Base-by-base conservation (phyloP, 2,888 invertebrate species). In the Embidobia sp. region DNA sequence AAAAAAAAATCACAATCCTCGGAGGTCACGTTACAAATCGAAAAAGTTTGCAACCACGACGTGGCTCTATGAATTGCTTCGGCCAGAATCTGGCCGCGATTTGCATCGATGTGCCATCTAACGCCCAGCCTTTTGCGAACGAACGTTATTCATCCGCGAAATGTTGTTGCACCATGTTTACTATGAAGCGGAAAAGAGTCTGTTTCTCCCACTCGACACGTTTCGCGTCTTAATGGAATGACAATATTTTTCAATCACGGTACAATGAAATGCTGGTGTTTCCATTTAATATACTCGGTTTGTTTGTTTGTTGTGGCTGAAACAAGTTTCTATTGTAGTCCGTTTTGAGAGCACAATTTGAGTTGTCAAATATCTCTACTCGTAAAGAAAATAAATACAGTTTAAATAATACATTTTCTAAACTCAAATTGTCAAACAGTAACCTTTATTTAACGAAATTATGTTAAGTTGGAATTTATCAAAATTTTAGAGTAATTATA, bases 61-160 rank as follows among this genome's bases (percentile, higher is more conserved):
- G 46, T 53, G 33, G 53, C 13, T 33, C 55, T 40, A 55, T 49
- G 64, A 73, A 73, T 57, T 64, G 64, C 64, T 57, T 73, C 33
- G 48, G 19, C 27, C 49, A 3, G 18, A 48, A 57, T 63, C 55
- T 40, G 46, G 33, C 57, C 42, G 37, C 46, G 42, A 66, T 74
- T 74, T 51, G 51, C 66, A 74, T 74, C 55, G 74, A 59, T 74
- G 64, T 74, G n/a, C 64, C 64, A 73, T 66, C 49, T 42, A 29
- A 31, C 26, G 19, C 29, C 22, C 7, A 51, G 11, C 51, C 48
- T 73, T 31, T 15, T n/a, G n/a, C n/a, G n/a, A n/a, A 11, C 59
- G 49, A 13, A 33, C 59, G 59, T 57, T 69, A 59, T 57, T 67
- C 61, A 70, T 70, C 42, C 53, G 70, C 35, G 70, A 70, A 59